Conservation (phyloP, 2,797 vertebrate species). For the Rhincodon typus region DNA sequence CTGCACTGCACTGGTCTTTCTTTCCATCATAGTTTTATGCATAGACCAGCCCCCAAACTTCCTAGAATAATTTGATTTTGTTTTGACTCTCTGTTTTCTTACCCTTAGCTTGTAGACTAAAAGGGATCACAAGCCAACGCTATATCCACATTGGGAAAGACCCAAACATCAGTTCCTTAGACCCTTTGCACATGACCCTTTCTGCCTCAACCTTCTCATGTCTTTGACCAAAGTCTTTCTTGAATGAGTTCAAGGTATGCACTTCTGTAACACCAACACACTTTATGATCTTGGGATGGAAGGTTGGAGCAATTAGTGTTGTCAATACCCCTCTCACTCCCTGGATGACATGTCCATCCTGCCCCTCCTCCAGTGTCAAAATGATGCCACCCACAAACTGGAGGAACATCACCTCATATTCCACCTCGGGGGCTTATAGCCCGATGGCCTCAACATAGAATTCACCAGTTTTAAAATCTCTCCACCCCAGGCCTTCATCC, state of each 20-base stretch:
- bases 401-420: no score
- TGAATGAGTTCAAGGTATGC: background rate
- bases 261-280: background rate
- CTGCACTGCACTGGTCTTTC: background rate
- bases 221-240: background rate
- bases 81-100: background rate
- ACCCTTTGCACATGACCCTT: background rate
- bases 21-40: background rate
- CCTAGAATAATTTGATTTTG: background rate
- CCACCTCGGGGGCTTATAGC: no score
- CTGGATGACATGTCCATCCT: no score
- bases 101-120: background rate
- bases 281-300: background rate
- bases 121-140: background rate
- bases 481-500: no score
- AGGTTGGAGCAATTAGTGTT: no score
- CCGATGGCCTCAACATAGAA: no score
- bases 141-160: background rate
- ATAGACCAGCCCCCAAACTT: background rate
- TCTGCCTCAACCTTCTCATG: background rate
- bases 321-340: no score
- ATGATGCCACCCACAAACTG: no score
- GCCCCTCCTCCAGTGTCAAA: no score
- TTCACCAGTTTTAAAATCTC: no score
- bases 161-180: background rate